Base-by-base conservation (phyloP, 1,140 invertebrate species). In the Medauroidea extradentata region DNA sequence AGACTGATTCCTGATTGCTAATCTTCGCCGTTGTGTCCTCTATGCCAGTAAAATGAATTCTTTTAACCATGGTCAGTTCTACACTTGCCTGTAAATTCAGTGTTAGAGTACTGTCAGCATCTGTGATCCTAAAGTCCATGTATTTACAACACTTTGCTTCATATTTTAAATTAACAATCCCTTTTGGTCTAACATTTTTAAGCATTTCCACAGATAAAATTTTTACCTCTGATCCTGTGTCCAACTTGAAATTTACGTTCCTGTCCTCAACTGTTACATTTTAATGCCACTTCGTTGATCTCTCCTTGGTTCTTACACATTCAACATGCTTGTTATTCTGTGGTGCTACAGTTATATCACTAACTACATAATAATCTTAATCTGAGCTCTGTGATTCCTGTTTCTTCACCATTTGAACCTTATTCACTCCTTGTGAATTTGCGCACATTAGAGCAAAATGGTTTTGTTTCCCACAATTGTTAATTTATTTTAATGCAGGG, bases 401-500 rank as follows among this genome's bases (percentile, higher is more conserved):
- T 19, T 23, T 19, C 5, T 46, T 46, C n/a, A 19, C 14, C 43
- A 19, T 46, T 18, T n/a, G 3, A 3, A 18, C 43, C 16, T 46
- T 19, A n/a, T 46, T 18, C 9, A 19, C 43, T 46, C 14, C 21
- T 8, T n/a, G 16, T 19, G 18, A 53, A 13, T 14, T 13, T 27
- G n/a, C 29, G 53, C 65, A 65, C n/a, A 27, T 42, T n/a, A 42
- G 14, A 34, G 57, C 34, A 49, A 34, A 34, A 11, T 34, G 29
- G 11, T 65, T 66, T 14, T 27, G 18, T 19, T 46, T 60, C 11
- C 49, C 41, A 58, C 63, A 63, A 49, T 50, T 57, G 14, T 34
- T 41, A 44, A 57, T 61, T 16, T 21, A 46, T 56, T 64, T 65
- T 18, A 29, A 67, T 21, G 61, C 65, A 21, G 65, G 67, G 48